Evolutionary conservation across 1,140 invertebrate genomes (phyloP).

Genomic region (Camponotus vicinus): DNA sequence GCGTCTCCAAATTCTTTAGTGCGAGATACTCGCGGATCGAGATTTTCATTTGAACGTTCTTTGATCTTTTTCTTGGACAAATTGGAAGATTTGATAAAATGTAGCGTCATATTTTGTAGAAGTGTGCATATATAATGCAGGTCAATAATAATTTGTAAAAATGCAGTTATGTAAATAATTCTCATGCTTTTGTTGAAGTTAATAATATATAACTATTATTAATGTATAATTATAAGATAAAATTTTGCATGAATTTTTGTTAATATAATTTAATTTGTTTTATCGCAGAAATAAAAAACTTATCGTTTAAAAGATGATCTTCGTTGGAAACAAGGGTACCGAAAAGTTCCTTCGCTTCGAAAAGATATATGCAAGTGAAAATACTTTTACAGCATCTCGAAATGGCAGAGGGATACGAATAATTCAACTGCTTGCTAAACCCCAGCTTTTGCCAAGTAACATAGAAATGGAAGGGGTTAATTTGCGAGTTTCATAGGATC

Average conservation of each 20-base stretch:
- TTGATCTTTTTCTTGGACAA: neutral
- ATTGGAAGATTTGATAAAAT: constrained; percentile 22
- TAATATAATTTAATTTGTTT: neutral
- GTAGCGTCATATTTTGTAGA: constrained; percentile 18
- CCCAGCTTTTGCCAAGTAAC: constrained; percentile 2
- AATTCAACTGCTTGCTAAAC: constrained; percentile 65
- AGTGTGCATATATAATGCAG: constrained; percentile 7
- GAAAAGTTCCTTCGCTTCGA: neutral
- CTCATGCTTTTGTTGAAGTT: neutral
- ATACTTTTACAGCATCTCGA: constrained; percentile 25
- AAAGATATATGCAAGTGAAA: neutral
- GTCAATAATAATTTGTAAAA: constrained; percentile 22
- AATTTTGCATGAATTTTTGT: neutral
- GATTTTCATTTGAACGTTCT: constrained; percentile 1
- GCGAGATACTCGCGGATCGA: neutral
- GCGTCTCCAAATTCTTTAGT: constrained; percentile 20
- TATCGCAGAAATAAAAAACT: neutral
- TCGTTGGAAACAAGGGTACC: neutral
- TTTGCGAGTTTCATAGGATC: constrained; percentile 51
- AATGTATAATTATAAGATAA: neutral
- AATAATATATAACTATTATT: no score
- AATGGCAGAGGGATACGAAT: constrained; percentile 42
- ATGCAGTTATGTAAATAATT: constrained; percentile 16
- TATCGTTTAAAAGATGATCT: neutral
- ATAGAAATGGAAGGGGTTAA: constrained; percentile 55